Conservation (phyloP, 2,888 invertebrate species). For the Amiota mariae region DNA sequence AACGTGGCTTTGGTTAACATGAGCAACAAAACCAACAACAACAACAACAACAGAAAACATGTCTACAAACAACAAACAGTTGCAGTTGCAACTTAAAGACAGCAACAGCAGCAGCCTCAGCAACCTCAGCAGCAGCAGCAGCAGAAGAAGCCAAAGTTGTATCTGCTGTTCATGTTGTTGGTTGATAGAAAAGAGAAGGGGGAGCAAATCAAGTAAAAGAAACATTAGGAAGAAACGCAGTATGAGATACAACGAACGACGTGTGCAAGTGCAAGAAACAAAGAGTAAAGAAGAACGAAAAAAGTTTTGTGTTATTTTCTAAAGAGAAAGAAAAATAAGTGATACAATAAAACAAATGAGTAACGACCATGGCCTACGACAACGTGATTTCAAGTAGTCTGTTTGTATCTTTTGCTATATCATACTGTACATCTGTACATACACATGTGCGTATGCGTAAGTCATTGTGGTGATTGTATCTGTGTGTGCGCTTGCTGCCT, state of each 20-base stretch:
- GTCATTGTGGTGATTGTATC: too few relatives aligned
- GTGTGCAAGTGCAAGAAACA: constrained; percentile 43
- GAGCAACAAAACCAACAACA: constrained; percentile 42
- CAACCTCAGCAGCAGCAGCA: constrained; percentile 23
- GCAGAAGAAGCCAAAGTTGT: constrained; percentile 33
- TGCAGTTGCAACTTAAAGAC: constrained; percentile 37
- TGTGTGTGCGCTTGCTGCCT: constrained; percentile 5
- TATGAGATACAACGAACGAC: constrained; percentile 44
- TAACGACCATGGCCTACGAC: constrained; percentile 69
- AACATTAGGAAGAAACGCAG: neutral
- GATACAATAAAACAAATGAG: constrained; percentile 50
- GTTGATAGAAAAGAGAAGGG: constrained; percentile 47
- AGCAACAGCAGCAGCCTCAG: constrained; percentile 34
- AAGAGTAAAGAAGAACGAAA: constrained; percentile 25
- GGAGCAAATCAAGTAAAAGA: neutral
- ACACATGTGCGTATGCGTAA: too few relatives aligned
- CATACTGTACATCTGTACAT: too few relatives aligned
- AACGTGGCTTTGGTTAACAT: constrained; percentile 40
- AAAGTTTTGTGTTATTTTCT: constrained; percentile 1
- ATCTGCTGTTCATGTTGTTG: constrained; percentile 36
- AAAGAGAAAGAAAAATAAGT: constrained; percentile 15
- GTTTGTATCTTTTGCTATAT: neutral
- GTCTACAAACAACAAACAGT: constrained; percentile 28
- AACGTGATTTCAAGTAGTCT: constrained; percentile 61
- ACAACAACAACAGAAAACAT: constrained; percentile 38